Evolutionary conservation across 2,888 invertebrate species (phyloP), one percentile per base, ranked within the genome.

Genomic region (Rhagium mordax): DNA sequence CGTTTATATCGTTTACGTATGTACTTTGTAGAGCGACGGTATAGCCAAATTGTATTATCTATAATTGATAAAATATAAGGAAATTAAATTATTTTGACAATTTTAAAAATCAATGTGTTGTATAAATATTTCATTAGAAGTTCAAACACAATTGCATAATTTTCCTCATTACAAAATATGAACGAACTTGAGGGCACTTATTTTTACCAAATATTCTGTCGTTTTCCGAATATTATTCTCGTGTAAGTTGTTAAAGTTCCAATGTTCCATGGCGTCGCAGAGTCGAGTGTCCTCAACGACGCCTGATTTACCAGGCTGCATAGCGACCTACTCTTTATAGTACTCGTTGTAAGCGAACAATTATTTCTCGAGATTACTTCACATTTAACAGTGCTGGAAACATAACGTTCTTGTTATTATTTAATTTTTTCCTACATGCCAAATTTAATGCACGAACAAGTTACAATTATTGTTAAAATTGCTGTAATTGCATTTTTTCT

Each of bases 281-380:
- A 18, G 59, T 60, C 33, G 33, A 60, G 59, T 8, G 59, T 18
- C 33, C 33, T 60, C 59, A 33, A 33, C 55, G 18, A 33, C 59
- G 59, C 33, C 18, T 18, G 33, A 60, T 60, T 29, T 33, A 60
- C 59, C 15, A 33, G 59, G 41, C 59, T 16, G 10, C 18, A 29
- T 29, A 59, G 59, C 16, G 29, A 27, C 59, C 18, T 29, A 18
- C 59, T 33, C 29, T 60, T n/a, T 41, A 18, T 29, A 59, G 18
- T 20, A 51, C 51, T 51, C 51, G 8, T 51, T 51, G 8, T 51
- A 51, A 51, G 51, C 18, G 20, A 51, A 51, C 51, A 60, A 60
- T 60, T 60, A 60, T 60, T 41, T 60, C 33, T 33, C 59, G 29
- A 60, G 59, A 33, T 10, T 60, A 18, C 59, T 57, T 60, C 33